phyloP scores from a whole-genome alignment of 2,888 invertebrate genomes.

The Asteroscopus sphinx region DNA sequence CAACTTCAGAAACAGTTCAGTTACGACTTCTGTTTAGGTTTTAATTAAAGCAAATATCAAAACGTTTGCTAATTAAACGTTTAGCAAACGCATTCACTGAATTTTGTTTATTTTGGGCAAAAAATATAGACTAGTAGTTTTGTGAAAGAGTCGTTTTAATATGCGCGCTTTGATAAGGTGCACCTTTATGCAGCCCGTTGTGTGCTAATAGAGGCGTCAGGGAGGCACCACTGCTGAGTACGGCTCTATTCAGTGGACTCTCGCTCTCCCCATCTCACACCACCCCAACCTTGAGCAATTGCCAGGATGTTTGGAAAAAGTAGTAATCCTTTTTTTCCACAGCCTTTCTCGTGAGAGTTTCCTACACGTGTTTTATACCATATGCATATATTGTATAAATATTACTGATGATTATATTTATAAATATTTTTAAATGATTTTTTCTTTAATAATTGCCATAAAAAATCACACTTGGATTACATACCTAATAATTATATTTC shows the following conservation, averaged over 20 bases:
- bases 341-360: constrained; percentile 9
- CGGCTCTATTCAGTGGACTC: constrained; percentile 61
- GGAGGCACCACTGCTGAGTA: constrained; percentile 62
- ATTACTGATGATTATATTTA: too few relatives aligned
- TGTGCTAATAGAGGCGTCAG: constrained; percentile 70
- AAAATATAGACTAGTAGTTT: constrained; percentile 48
- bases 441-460: too few relatives aligned
- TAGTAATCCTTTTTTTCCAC: constrained; percentile 15
- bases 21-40: too few relatives aligned
- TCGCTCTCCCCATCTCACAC: constrained; percentile 47
- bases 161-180: constrained; percentile 75
- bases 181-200: constrained; percentile 70
- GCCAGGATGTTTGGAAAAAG: constrained; percentile 49
- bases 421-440: too few relatives aligned
- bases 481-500: too few relatives aligned
- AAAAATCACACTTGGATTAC: too few relatives aligned
- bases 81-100: constrained; percentile 14
- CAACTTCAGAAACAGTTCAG: too few relatives aligned
- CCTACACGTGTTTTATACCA: constrained; percentile 16
- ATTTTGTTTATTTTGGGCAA: constrained; percentile 39
- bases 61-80: constrained; percentile 13
- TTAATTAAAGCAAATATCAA: background rate
- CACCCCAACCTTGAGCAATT: constrained; percentile 29
- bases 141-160: constrained; percentile 70
- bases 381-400: too few relatives aligned